Conservation (phyloP, 2,888 invertebrate species). For the Ormyrus thymus region DNA sequence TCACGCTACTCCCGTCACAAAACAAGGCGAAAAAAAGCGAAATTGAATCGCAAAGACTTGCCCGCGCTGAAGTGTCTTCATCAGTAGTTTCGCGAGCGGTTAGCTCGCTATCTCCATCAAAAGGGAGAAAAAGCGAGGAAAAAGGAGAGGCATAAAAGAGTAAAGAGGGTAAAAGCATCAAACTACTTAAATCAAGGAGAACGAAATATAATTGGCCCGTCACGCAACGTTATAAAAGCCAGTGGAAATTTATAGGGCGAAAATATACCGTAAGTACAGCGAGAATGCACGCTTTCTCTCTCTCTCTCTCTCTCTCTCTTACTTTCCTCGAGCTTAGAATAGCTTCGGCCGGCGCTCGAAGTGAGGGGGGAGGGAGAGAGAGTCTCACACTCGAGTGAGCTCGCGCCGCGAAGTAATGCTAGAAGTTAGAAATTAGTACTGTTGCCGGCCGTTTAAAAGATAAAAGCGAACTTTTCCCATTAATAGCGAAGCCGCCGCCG, state of each 20-base stretch:
- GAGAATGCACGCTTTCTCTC: constrained; percentile 1
- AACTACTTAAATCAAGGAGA: constrained; percentile 22
- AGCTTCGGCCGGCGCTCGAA: too few relatives aligned
- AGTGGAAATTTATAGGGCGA: constrained; percentile 51
- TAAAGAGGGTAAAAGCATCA: constrained; percentile 38
- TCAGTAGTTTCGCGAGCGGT: constrained; percentile 16
- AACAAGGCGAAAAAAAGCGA: not conserved
- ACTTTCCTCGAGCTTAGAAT: not conserved
- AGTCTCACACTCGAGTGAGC: constrained; percentile 5
- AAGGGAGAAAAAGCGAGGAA: constrained; percentile 37
- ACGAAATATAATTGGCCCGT: constrained; percentile 54
- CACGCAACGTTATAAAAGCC: constrained; percentile 53
- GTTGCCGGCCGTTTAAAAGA: constrained; percentile 74
- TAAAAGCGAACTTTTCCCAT: constrained; percentile 75
- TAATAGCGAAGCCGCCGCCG: constrained; percentile 55
- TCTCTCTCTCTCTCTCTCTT: not conserved
- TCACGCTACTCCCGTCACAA: too few relatives aligned
- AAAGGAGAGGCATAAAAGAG: constrained; percentile 16
- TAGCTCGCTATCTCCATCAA: constrained; percentile 28
- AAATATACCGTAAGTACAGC: constrained; percentile 45
- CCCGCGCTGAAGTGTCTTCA: constrained; percentile 7
- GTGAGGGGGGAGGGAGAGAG: too few relatives aligned
- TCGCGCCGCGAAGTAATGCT: constrained; percentile 65
- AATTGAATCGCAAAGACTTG: constrained; percentile 13
- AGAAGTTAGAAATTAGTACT: constrained; percentile 73